These are phyloP conservation scores for Styela clava DNA, from an alignment of 23 tunicate genomes.

Conservation along the genomic window DNA sequence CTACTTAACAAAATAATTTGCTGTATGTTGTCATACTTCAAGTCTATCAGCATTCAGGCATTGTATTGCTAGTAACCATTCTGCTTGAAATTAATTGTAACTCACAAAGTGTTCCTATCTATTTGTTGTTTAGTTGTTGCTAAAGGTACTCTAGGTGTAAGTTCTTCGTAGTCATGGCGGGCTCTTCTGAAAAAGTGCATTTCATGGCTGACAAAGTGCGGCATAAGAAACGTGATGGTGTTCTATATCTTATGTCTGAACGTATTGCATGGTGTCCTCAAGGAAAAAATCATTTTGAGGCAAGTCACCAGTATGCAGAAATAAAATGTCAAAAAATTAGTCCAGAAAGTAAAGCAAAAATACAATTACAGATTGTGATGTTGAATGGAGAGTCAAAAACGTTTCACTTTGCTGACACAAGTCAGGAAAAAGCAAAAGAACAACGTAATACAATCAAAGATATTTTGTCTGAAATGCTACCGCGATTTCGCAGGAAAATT, in stretches of 20 bases:
- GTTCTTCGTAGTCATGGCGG: too few relatives aligned
- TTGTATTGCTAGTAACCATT: too few relatives aligned
- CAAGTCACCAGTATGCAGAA: constrained; percentile 60
- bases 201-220: constrained; percentile 63
- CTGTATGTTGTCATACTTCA: too few relatives aligned
- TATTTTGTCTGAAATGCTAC: constrained; percentile 70
- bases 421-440: constrained; percentile 42
- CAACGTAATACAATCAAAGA: constrained; percentile 66
- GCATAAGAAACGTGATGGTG: constrained; percentile 79
- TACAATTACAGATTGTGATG: constrained; percentile 81
- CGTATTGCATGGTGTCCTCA: constrained; percentile 92
- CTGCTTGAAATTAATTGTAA: too few relatives aligned
- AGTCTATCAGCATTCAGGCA: too few relatives aligned
- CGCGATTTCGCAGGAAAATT: constrained; percentile 71
- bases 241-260: constrained; percentile 76
- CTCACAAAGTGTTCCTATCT: too few relatives aligned
- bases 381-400: constrained; percentile 62
- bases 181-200: constrained; percentile 66
- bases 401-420: constrained; percentile 79
- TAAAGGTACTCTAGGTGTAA: too few relatives aligned
- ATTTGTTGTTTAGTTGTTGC: too few relatives aligned
- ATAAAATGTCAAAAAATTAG: constrained; percentile 96
- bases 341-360: constrained; percentile 90
- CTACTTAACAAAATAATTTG: too few relatives aligned
- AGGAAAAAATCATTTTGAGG: constrained; percentile 77